A percentile compares a stretch with the other conserved stretches of the same genome.
These are phyloP conservation scores for Dermolepida albohirtum DNA, from an alignment of 2,888 invertebrate species.

Conservation along the genomic window DNA sequence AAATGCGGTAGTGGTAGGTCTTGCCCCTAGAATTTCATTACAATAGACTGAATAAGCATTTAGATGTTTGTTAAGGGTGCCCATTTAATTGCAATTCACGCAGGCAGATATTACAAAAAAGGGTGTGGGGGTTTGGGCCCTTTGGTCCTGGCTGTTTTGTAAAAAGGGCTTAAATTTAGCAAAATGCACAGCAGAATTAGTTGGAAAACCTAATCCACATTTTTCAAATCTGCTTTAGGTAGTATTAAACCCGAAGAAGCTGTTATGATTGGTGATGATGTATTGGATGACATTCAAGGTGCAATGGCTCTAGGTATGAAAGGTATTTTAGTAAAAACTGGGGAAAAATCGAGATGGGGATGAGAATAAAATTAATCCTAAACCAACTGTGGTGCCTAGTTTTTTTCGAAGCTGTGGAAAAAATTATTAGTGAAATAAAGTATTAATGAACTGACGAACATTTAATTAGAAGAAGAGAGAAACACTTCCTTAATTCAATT, in stretches of 20 bases:
- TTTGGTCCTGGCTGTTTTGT: constrained; percentile 88
- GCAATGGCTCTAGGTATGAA: constrained; percentile 77
- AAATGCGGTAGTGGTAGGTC: constrained; percentile 82
- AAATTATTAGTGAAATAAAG: constrained; percentile 63
- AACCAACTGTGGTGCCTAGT: constrained; percentile 68
- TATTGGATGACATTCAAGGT: constrained; percentile 80
- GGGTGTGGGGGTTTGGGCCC: constrained; percentile 77
- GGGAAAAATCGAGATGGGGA: constrained; percentile 79
- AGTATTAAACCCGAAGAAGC: constrained; percentile 69
- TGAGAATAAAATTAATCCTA: constrained; percentile 70
- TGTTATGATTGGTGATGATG: constrained; percentile 89
- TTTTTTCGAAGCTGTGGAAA: constrained; percentile 76
- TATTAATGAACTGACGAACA: neutral
- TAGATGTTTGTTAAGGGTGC: constrained; percentile 75
- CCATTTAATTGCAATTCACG: constrained; percentile 81
- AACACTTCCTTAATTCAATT: too few species aligned
- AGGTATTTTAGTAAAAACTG: constrained; percentile 84
- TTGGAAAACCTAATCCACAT: constrained; percentile 81
- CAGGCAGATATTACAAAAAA: constrained; percentile 79
- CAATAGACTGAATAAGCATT: constrained; percentile 79
- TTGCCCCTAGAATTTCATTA: constrained; percentile 86
- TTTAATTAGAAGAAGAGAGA: too few species aligned
- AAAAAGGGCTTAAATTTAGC: constrained; percentile 79
- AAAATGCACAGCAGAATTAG: constrained; percentile 72
- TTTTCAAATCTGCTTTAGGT: constrained; percentile 71